phyloP scores from a whole-genome alignment of 2,113 vertebrate species.

The Vidua chalybeata region DNA sequence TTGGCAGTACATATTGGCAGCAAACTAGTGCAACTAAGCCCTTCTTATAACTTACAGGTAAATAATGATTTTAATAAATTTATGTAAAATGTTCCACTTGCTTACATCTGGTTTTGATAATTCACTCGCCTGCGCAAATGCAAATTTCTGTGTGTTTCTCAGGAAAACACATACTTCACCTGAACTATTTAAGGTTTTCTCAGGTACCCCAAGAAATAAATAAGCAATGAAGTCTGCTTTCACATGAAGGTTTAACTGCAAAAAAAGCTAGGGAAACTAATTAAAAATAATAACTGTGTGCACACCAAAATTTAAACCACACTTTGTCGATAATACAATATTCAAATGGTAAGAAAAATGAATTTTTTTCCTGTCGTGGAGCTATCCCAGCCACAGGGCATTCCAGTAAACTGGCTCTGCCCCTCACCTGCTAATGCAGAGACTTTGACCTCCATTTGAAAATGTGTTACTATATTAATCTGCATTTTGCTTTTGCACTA shows the following conservation, averaged over 20 bases:
- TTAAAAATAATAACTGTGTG: neutral
- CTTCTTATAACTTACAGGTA: slow-evolving; percentile 73
- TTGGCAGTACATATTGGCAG: slow-evolving; percentile 62
- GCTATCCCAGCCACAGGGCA: neutral
- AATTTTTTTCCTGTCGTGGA: neutral
- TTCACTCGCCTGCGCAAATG: neutral
- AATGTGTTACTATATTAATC: neutral
- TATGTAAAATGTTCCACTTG: slow-evolving; percentile 71
- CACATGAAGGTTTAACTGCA: neutral
- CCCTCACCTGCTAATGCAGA: neutral
- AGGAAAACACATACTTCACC: slow-evolving; percentile 38
- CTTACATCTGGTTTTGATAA: slow-evolving; percentile 71
- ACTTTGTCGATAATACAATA: neutral
- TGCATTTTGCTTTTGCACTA: neutral
- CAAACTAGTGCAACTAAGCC: slow-evolving; percentile 49
- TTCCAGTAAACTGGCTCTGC: neutral
- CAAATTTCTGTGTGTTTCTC: slow-evolving; percentile 26
- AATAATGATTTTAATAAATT: slow-evolving; percentile 75
- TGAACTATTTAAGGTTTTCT: slow-evolving; percentile 59
- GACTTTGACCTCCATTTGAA: neutral
- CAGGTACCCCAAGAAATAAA: slow-evolving; percentile 22
- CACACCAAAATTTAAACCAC: neutral
- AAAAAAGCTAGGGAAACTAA: neutral
- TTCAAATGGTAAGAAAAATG: neutral
- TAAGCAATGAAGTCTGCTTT: neutral